A percentile compares a stretch with the other conserved stretches of the same genome.
phyloP scores from a whole-genome alignment of 2,888 invertebrate genomes.

The Strigamia transsilvanica region DNA sequence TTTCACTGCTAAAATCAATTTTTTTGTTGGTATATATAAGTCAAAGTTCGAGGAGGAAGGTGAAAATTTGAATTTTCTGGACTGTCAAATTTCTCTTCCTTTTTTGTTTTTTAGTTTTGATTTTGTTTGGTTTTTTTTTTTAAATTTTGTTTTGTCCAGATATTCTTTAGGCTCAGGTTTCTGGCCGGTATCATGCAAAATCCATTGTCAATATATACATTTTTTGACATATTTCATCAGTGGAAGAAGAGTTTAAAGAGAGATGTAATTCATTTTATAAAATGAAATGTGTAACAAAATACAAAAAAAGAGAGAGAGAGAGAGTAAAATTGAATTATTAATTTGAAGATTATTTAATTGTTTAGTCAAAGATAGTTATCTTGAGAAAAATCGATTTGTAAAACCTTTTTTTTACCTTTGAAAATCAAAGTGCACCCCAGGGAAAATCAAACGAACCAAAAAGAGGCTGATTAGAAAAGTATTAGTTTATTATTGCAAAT shows the following conservation, averaged over 20 bases:
- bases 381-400: constrained; percentile 52
- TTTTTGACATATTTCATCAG: constrained; percentile 46
- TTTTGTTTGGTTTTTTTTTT: neutral
- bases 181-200: constrained; percentile 49
- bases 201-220: constrained; percentile 39
- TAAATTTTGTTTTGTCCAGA: constrained; percentile 18
- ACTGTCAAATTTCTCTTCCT: neutral
- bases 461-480: constrained; percentile 24
- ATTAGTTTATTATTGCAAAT: constrained; percentile 25
- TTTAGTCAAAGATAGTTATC: constrained; percentile 51
- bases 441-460: constrained; percentile 53
- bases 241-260: constrained; percentile 32
- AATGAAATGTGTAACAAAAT: constrained; percentile 40
- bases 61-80: constrained; percentile 28
- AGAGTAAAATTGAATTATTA: constrained; percentile 20
- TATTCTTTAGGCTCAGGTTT: constrained; percentile 26
- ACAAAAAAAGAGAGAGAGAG: neutral
- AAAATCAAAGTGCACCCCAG: constrained; percentile 54
- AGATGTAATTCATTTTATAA: constrained; percentile 50
- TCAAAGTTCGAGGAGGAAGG: neutral
- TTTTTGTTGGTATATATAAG: neutral
- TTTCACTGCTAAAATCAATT: neutral
- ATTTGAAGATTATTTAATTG: constrained; percentile 52
- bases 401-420: constrained; percentile 50
- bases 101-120: neutral